Base-by-base conservation (phyloP, 2,797 vertebrate genomes). In the Fistularia tabacaria region DNA sequence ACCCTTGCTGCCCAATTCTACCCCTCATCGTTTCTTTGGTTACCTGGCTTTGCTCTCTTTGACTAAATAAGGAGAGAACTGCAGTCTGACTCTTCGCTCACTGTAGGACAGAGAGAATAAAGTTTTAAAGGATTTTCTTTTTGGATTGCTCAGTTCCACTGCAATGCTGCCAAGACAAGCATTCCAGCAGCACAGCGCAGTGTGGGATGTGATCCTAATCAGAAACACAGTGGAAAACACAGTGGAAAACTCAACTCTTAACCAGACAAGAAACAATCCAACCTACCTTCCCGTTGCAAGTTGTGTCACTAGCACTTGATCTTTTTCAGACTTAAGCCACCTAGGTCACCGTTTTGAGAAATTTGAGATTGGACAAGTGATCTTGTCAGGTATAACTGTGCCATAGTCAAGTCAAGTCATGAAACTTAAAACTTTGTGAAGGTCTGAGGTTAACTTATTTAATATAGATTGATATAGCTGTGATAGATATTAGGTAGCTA, bases 11-110 rank as follows among this genome's bases (percentile, higher is more conserved):
- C 44, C 49, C n/a, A 1, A 3, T 11, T 8, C 7, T 8, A 13
- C 15, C 14, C 43, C 54, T n/a, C 8, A 37, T 49, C 54, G 11
- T 65, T 52, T 46, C 49, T 55, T 41, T 37, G 13, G 49, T 71
- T 76, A 79, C 79, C 80, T 85, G 75, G 65, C 71, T 67, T 49
- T 46, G 39, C 55, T 73, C 49, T 51, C 49, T 81, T 86, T 91
- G 77, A 82, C 89, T 84, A 89, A 91, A 91, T 90, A 85, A 88
- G 87, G 86, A 73, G 73, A 80, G 69, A 85, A 66, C 63, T 66
- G 74, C 51, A 49, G 69, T 48, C 78, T 49, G 50, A 25, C 48
- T 55, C 59, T 14, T 46, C 14, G 14, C 49, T 49, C 47, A 8
- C 39, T 51, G 53, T 36, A 47, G 66, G 59, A 70, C 51, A 62